Base-by-base conservation (phyloP, 2,113 vertebrate species). In the Symphodus melops region DNA sequence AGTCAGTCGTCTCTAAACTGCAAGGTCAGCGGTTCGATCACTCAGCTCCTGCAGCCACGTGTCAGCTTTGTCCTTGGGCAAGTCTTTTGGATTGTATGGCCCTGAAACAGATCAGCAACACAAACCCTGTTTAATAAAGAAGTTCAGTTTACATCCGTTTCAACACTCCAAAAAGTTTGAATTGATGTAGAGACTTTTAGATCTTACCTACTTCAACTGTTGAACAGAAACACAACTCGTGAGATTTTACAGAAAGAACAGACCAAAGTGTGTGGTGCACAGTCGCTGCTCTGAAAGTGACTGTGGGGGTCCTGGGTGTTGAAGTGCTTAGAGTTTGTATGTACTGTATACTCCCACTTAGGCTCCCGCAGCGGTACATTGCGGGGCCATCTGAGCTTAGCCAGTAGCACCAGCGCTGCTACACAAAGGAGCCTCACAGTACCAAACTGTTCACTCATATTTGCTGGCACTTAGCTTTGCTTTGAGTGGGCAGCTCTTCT, bases 351-450 rank as follows among this genome's bases (percentile, higher is more conserved):
- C 84, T 79, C 90, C 89, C 84, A 91, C 88, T 57, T 71, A 73
- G 65, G 51, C 75, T 66, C 90, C 88, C 61, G 81, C 65, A 9
- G 89, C n/a, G 85, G 69, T 81, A 67, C 72, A 68, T 76, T 44
- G 69, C 44, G 10, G 53, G 72, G 80, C 90, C 92, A 93, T 93
- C 92, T 93, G 90, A 93, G 90, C 88, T 71, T 79, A 67, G 59
- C 83, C 20, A 67, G 4, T 33, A 33, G 28, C 78, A 71, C 63
- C 61, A 77, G 57, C 42, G 49, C 77, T 71, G 58, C 68, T 72
- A 71, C 82, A 89, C 89, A 90, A 90, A 83, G 63, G 61, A 79
- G 78, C 81, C 59, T 87, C 88, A 87, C 73, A 83, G 85, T 56
- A 82, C 75, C 82, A 77, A 81, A 87, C 83, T 87, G 81, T 87